phyloP scores from a whole-genome alignment of 2,888 invertebrate genomes.

The Meloe dianella region DNA sequence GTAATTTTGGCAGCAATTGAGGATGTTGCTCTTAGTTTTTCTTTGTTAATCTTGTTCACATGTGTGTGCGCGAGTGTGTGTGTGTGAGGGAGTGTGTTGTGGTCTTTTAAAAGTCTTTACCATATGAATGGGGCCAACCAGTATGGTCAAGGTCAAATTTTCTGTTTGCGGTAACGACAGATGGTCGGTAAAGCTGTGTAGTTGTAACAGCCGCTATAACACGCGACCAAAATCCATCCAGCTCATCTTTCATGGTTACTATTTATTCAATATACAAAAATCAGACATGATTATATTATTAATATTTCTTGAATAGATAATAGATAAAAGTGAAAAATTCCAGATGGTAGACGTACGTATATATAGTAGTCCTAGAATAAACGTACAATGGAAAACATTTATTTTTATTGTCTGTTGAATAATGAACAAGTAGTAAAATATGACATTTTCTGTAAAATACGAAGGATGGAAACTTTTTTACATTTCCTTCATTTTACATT shows the following conservation, averaged over 20 bases:
- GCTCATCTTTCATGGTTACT: not conserved
- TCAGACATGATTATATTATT: not conserved
- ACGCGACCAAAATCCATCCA: slow-evolving; percentile 5
- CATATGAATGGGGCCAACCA: not conserved
- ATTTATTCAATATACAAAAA: not conserved
- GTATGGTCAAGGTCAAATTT: not conserved
- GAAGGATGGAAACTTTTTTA: not conserved
- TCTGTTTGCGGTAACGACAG: not conserved
- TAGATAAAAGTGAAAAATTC: not conserved
- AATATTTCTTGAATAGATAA: not conserved
- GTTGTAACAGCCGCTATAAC: slow-evolving; percentile 1
- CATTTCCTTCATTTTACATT: not conserved
- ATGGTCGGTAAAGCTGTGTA: slow-evolving; percentile 1
- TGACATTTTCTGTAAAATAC: not conserved
- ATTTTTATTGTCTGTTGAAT: not conserved
- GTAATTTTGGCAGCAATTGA: not conserved
- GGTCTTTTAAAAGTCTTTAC: slow-evolving; percentile 2
- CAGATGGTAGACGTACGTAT: slow-evolving; percentile 5
- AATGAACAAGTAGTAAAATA: not conserved
- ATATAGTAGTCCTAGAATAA: not conserved
- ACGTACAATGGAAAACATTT: not conserved
- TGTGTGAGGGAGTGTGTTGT: no score
- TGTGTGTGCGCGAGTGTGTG: not conserved
- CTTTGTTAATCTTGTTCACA: not conserved
- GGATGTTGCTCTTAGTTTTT: not conserved